phyloP scores from a whole-genome alignment of 2,113 vertebrate genomes.

The Crypturellus undulatus region DNA sequence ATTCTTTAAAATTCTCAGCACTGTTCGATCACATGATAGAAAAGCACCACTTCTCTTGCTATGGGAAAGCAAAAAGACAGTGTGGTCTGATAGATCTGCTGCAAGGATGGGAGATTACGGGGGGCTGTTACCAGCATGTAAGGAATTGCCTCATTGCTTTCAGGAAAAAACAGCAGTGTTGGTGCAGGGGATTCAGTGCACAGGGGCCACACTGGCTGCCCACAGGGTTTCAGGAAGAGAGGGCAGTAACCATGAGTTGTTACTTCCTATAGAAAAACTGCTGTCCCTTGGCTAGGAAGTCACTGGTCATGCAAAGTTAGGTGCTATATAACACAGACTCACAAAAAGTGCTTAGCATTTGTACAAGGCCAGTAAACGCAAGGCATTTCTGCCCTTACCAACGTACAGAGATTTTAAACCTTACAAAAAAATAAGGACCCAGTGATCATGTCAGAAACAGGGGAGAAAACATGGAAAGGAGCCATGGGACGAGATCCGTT shows the following conservation, averaged over 20 bases:
- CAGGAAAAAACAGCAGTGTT: background rate
- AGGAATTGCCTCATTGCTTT: background rate
- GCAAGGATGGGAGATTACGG: fast-evolving
- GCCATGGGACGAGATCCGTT: background rate
- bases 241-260: background rate
- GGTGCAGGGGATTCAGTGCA: background rate
- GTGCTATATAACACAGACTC: background rate
- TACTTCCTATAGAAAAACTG: background rate
- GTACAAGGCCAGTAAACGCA: background rate
- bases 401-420: background rate
- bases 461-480: background rate
- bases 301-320: background rate
- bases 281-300: background rate
- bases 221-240: background rate
- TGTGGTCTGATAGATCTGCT: background rate
- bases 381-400: background rate
- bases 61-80: background rate
- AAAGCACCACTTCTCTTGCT: background rate
- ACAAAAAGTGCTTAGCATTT: background rate
- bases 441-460: background rate
- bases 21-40: background rate
- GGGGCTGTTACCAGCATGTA: background rate
- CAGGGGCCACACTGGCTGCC: background rate
- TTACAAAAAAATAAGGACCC: background rate
- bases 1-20: background rate